phyloP scores from a whole-genome alignment of 2,113 vertebrate species.

The Calcarius ornatus region DNA sequence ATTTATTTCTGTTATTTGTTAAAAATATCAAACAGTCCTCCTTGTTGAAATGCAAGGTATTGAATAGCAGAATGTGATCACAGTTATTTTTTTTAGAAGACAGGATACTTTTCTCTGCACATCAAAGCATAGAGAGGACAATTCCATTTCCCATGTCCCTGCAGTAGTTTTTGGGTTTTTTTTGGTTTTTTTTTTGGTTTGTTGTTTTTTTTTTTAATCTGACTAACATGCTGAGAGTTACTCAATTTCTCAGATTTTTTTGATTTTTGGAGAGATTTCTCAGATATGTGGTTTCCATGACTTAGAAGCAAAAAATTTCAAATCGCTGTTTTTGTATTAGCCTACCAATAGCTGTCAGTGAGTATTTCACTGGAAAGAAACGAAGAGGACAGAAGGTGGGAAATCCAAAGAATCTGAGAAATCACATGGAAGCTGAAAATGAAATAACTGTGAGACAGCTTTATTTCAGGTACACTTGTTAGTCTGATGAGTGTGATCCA shows the following conservation, averaged over 20 bases:
- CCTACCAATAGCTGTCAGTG: neutral
- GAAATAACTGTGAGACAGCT: neutral
- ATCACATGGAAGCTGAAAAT: neutral
- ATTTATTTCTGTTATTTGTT: slow-evolving; percentile 18
- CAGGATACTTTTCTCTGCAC: neutral
- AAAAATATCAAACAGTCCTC: neutral
- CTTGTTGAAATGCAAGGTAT: neutral
- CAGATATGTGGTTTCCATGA: neutral
- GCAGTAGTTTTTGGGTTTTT: neutral
- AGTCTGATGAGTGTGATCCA: neutral
- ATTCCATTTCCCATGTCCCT: neutral
- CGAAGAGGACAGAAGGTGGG: neutral
- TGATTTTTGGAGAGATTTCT: neutral
- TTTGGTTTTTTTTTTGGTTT: no score
- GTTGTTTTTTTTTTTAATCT: neutral
- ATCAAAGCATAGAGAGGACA: neutral
- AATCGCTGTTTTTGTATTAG: neutral
- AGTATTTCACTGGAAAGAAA: neutral
- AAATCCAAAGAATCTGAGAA: neutral
- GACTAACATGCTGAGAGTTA: neutral
- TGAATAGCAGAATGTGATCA: neutral
- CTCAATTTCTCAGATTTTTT: neutral
- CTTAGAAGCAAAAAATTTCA: neutral
- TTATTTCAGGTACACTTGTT: neutral
- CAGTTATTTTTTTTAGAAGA: neutral